Evolutionary conservation across 2,888 invertebrate genomes (phyloP), one percentile per base, ranked within the genome.

Genomic region (Schizotus pectinicornis): DNA sequence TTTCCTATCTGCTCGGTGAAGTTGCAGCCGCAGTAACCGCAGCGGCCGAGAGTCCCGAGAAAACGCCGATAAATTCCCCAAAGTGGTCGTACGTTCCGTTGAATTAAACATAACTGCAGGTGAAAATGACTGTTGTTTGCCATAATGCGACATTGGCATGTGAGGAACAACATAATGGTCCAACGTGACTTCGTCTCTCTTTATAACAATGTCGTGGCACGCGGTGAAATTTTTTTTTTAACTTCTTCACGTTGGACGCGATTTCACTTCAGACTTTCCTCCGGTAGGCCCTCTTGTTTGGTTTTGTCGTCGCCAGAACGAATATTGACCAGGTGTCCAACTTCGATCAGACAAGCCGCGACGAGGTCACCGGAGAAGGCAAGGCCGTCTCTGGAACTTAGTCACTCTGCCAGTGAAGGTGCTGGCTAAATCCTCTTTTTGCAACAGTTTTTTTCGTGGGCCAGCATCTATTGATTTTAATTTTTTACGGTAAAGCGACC

Each of bases 341-440:
- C 45, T 38, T 39, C 22, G 34, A 55, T 48, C 37, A 8, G 38
- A 12, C 7, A 22, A 14, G 12, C 11, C 35, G 34, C 32, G 47
- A 30, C 32, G 42, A 50, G 50, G 51, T 56, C 50, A 45, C 33
- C 35, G 33, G 14, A 45, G 41, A 34, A 47, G 57, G 47, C 57
- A 57, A 57, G 57, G 57, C 33, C 56, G 56, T 37, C 56, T 45
- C 42, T 49, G 35, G 42, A 56, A 32, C 38, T 43, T 38, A 31
- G 14, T 30, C 31, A 37, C 56, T 50, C 56, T 45, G 50, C 56
- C 35, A 56, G 22, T 22, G 5, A 22, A 22, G 22, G 22, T 22
- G 22, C 22, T 22, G 22, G 22, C 22, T 22, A 22, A 22, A 22
- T 22, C 22, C 22, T 22, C 22, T 2, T 22, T 22, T 22, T 22